Conservation (phyloP, 2,113 vertebrate species). For the Lasiurus cinereus region DNA sequence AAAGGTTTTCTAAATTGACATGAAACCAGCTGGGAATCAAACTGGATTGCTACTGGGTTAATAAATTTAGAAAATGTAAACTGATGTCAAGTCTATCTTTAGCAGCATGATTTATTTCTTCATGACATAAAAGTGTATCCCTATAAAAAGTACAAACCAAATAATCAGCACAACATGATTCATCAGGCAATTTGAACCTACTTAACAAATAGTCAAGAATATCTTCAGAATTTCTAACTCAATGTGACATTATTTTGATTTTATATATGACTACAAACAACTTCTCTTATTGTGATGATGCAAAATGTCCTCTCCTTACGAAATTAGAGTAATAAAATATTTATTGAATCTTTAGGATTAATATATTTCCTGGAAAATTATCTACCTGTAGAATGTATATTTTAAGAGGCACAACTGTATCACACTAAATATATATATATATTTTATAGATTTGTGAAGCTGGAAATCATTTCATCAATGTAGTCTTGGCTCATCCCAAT, state of each 20-base stretch:
- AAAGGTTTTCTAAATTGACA: not conserved
- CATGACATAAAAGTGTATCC: not conserved
- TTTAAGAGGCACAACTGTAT: not conserved
- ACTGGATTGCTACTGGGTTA: not conserved
- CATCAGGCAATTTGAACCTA: not conserved
- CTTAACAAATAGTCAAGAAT: not conserved
- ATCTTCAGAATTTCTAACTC: not conserved
- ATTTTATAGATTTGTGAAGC: conserved; percentile 90
- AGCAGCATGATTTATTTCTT: not conserved
- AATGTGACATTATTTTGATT: not conserved
- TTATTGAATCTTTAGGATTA: not conserved
- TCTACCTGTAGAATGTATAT: not conserved
- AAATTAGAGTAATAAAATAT: not conserved
- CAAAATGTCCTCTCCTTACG: not conserved
- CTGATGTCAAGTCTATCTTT: not conserved
- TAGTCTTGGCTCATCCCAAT: conserved; percentile 86
- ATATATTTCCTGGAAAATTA: not conserved
- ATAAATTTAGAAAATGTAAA: not conserved
- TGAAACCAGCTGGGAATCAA: not conserved
- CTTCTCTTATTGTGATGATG: not conserved
- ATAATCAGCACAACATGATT: not conserved
- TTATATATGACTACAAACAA: not conserved
- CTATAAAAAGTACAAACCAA: not conserved
- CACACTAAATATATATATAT: conserved; percentile 72
- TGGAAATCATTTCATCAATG: conserved; percentile 91